Base-by-base conservation (phyloP, 2,888 invertebrate genomes). In the Tenthredo notha region DNA sequence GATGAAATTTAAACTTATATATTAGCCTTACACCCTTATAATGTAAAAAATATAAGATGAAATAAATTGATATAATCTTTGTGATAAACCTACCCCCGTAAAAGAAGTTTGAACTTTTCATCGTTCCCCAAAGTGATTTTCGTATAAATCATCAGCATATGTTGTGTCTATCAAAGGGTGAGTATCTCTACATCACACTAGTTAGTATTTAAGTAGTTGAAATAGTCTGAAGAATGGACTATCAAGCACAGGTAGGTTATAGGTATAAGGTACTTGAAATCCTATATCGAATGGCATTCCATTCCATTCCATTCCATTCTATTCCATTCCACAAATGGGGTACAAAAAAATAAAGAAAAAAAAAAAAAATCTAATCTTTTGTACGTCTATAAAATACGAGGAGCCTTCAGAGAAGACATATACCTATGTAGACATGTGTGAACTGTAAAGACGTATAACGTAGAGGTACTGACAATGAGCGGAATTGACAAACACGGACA, bases 251-350 rank as follows among this genome's bases (percentile, higher is more conserved):
- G 75, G 75, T 43, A 12, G 21, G 6, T 47, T n/a, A n/a, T 50
- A 50, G 74, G 43, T 25, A 61, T 61, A 33, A 50, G 25, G 33
- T 77, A 77, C 54, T 77, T 33, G n/a, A 77, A 47, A 43, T 47
- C 43, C 50, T 47, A 83, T 83, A 83, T 83, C 83, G 83, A 67
- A 67, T 83, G 67, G 70, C 83, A 83, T 83, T 83, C 82, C 82
- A 82, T 61, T 54, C 43, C 43, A 47, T 47, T 47, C 65, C 82
- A 82, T 61, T 33, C 33, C 33, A 33, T 33, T 33, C 33, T 4
- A 33, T 33, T 54, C 80, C 80, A 50, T 84, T 29, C 37, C 70
- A 18, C 72, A 84, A 21, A 74, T 40, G 74, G 15, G 12, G 33
- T 1, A 47, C 21, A 37, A 65, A 80, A 80, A 37, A 15, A 33